Evolutionary conservation across 1,140 invertebrate genomes (phyloP), one percentile per base, ranked within the genome.

Genomic region (Bombus sylvicola): DNA sequence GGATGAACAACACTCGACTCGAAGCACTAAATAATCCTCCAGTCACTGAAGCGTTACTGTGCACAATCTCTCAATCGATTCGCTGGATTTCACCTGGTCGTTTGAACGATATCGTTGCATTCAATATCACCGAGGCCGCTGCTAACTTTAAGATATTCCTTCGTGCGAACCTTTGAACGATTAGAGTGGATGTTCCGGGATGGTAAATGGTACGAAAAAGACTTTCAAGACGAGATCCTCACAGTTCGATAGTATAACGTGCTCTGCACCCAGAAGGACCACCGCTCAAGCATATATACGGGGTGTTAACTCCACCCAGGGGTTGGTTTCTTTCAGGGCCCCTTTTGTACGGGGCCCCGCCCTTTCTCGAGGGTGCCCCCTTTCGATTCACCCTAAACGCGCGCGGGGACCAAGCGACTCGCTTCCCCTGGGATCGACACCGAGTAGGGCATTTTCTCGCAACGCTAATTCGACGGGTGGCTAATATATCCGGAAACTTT

Each of bases 231-330:
- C 9, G 8, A 59, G 84, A 71, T 89, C 47, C 59, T 90, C 41
- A 86, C 83, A 39, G 78, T 74, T 86, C 91, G 90, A 82, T 72
- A 86, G 83, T 92, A 53, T 64, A 87, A 83, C 85, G 88, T 88
- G 87, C 89, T 95, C 92, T 95, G 92, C 77, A 88, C 47, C 86
- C 73, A 15, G 66, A 28, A 43, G 88, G 74, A 88, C 76, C 62
- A 76, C 43, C 39, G 77, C 31, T 34, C 13, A 66, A 59, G 41
- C 77, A 92, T 93, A 92, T 93, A 94, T 93, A 93, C 87, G 89
- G 89, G 91, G 84, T 90, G 87, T 37, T 90, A 93, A 94, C 95
- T 95, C 95, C 95, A 94, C 95, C 95, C 94, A 95, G 93, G 94
- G 94, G 94, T 94, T 95, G 94, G 92, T 93, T 92, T 90, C 66